These are phyloP conservation scores for Chrysomela aeneicollis DNA, from an alignment of 2,888 invertebrate species.

Conservation along the genomic window DNA sequence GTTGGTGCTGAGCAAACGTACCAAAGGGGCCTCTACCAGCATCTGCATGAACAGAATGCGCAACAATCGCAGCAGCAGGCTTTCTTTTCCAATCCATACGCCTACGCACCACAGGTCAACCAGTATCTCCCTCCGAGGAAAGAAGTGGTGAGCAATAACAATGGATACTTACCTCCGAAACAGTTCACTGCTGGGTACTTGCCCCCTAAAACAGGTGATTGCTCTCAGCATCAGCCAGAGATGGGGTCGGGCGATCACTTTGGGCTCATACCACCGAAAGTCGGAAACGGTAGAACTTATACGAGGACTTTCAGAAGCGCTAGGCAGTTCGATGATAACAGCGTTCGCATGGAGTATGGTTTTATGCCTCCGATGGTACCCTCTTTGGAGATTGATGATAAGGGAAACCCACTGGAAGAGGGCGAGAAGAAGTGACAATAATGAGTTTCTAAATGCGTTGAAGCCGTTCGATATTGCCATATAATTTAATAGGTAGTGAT, in stretches of 20 bases:
- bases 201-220: slow-evolving; percentile 32
- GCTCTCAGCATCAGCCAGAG: slow-evolving; percentile 34
- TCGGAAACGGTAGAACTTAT: slow-evolving; percentile 40
- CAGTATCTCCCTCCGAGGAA: slow-evolving; percentile 44
- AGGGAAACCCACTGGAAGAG: slow-evolving; percentile 69
- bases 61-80: slow-evolving; percentile 26
- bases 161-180: slow-evolving; percentile 33
- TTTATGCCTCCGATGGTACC: slow-evolving; percentile 85
- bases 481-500: slow-evolving; percentile 26
- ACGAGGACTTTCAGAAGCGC: slow-evolving; percentile 49
- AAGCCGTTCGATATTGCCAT: slow-evolving; percentile 32
- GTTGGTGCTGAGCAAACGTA: slow-evolving; percentile 1
- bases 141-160: slow-evolving; percentile 33
- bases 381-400: slow-evolving; percentile 80
- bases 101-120: slow-evolving; percentile 44
- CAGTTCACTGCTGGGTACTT: slow-evolving; percentile 38
- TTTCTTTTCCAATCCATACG: slow-evolving; percentile 36
- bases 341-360: slow-evolving; percentile 80
- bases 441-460: slow-evolving; percentile 4
- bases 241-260: slow-evolving; percentile 56
- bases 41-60: slow-evolving; percentile 14
- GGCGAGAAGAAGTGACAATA: too few species aligned
- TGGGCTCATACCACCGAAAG: slow-evolving; percentile 65
- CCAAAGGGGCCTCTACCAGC: not conserved
- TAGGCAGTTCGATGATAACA: slow-evolving; percentile 69